Evolutionary conservation across 2,797 vertebrate species (phyloP).

Genomic region (Sphenodon punctatus): DNA sequence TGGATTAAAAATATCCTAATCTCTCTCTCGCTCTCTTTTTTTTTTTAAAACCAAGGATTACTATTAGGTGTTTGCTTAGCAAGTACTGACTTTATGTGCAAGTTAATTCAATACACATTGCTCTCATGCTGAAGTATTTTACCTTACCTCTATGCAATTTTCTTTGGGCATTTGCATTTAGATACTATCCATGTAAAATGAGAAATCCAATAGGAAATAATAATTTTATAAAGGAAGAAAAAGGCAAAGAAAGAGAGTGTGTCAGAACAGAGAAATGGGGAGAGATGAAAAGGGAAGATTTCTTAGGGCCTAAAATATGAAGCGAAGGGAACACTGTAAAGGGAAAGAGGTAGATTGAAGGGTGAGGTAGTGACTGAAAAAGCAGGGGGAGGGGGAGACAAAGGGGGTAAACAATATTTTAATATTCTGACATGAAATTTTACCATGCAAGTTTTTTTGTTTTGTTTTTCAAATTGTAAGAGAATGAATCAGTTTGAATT

Average conservation of each 20-base stretch:
- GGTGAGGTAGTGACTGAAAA: neutral
- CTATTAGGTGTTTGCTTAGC: slow-evolving; percentile 48
- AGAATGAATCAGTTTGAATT: neutral
- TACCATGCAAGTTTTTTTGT: neutral
- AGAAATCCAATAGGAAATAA: slow-evolving; percentile 51
- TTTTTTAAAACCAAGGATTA: slow-evolving; percentile 7
- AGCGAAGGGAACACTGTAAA: neutral
- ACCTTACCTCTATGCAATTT: slow-evolving; percentile 49
- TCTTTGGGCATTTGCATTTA: slow-evolving; percentile 67
- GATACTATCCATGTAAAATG: slow-evolving; percentile 42
- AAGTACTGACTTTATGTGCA: slow-evolving; percentile 24
- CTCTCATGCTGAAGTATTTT: slow-evolving; percentile 46
- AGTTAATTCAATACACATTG: slow-evolving; percentile 8
- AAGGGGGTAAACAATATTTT: neutral
- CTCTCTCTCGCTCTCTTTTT: too few species aligned
- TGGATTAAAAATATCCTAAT: slow-evolving; percentile 43
- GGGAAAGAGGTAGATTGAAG: neutral
- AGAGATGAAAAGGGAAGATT: neutral
- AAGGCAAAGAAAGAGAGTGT: slow-evolving; percentile 38
- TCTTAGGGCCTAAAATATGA: slow-evolving; percentile 9
- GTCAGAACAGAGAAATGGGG: slow-evolving; percentile 31
- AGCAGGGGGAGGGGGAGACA: neutral
- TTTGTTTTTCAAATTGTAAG: neutral
- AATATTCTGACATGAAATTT: neutral
- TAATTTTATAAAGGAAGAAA: slow-evolving; percentile 43